A percentile compares a stretch with the other conserved stretches of the same genome.
These are phyloP conservation scores for Drosophila ercepeae DNA, from an alignment of 1,140 invertebrate species.

Conservation along the genomic window DNA sequence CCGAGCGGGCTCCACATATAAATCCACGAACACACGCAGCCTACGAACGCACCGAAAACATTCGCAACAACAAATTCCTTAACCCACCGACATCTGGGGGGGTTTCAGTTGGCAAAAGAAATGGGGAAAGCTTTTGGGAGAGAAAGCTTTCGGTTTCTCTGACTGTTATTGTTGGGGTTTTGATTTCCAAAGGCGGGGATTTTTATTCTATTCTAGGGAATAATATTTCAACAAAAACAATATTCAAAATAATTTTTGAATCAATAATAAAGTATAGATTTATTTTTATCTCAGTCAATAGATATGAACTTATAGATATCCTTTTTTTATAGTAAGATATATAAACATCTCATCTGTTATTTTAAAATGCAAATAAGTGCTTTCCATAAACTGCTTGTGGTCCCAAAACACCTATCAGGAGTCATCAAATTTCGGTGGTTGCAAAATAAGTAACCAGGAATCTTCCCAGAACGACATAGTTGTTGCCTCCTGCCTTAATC, in stretches of 20 bases:
- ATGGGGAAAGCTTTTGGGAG: slow-evolving; percentile 44
- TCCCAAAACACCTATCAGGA: neutral
- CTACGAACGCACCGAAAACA: slow-evolving; percentile 43
- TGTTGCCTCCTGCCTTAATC: slow-evolving; percentile 1
- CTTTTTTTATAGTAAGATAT: no score
- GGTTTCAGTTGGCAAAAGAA: slow-evolving; percentile 19
- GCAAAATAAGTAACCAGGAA: slow-evolving; percentile 13
- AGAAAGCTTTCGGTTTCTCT: slow-evolving; percentile 25
- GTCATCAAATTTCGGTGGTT: neutral
- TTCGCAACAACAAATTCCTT: slow-evolving; percentile 65
- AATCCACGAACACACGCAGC: slow-evolving; percentile 38
- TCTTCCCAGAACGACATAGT: slow-evolving; percentile 13
- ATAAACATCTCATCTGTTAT: no score
- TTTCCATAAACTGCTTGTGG: no score
- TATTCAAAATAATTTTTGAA: slow-evolving; percentile 1
- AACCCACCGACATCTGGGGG: slow-evolving; percentile 42
- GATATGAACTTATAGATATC: no score
- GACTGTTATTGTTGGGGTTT: slow-evolving; percentile 34
- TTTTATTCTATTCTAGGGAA: slow-evolving; percentile 21
- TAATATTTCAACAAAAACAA: slow-evolving; percentile 2
- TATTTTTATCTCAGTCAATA: no score
- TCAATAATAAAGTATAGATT: no score
- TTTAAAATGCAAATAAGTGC: no score
- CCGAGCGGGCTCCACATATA: slow-evolving; percentile 13
- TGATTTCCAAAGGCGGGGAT: slow-evolving; percentile 31